Conservation (phyloP, 2,113 vertebrate species). For the Nothoprocta perdicaria region DNA sequence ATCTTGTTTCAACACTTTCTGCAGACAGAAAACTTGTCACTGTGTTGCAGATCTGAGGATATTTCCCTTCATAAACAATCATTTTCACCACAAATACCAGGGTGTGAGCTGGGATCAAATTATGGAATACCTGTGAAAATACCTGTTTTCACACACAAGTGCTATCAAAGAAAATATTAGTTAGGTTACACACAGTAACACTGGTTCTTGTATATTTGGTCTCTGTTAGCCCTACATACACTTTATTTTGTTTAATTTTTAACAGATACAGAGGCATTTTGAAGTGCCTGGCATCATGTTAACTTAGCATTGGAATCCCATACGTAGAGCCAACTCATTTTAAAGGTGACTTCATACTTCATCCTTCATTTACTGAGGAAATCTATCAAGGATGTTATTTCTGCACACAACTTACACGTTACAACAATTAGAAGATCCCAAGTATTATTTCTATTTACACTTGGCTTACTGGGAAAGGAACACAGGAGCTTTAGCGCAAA, state of each 20-base stretch:
- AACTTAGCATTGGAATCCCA: conserved; percentile 43
- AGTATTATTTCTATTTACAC: conserved; percentile 33
- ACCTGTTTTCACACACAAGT: conserved; percentile 44
- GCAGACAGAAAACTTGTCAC: conserved; percentile 31
- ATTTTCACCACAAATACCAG: conserved; percentile 48
- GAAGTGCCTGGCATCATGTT: neutral
- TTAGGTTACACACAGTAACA: neutral
- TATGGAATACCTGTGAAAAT: conserved; percentile 58
- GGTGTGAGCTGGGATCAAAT: conserved; percentile 9
- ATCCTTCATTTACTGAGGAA: conserved; percentile 5
- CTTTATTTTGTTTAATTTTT: conserved; percentile 11
- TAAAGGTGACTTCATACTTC: neutral
- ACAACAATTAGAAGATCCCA: conserved; percentile 4
- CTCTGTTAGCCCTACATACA: conserved; percentile 1
- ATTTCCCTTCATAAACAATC: conserved; percentile 10
- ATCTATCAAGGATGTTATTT: neutral
- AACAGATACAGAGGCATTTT: neutral
- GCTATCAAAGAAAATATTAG: conserved; percentile 38
- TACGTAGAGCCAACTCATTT: neutral
- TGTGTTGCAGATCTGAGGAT: conserved; percentile 8
- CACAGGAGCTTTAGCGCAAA: neutral
- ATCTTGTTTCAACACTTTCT: conserved; percentile 26
- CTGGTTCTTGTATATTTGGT: neutral
- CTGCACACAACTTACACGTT: neutral
- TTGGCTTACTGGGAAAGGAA: conserved; percentile 11